Percentiles rank a stretch among this genome's conserved stretches.
Conservation (phyloP, 1,140 invertebrate genomes). For the Littorina saxatilis region DNA sequence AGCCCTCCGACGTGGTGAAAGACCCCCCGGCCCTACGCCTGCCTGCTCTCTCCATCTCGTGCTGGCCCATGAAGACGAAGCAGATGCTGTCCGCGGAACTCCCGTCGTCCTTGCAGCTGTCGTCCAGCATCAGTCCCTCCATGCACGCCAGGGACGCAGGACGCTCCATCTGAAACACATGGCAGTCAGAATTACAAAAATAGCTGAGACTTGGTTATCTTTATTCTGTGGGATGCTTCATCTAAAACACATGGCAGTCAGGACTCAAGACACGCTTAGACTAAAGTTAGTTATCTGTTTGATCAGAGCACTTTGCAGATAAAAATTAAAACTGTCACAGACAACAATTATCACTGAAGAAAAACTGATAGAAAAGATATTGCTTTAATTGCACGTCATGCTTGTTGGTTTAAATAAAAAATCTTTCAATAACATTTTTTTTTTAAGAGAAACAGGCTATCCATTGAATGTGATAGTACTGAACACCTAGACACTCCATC, state of each 20-base stretch:
- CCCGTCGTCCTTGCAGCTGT: neutral
- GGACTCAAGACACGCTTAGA: no score
- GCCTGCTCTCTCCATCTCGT: neutral
- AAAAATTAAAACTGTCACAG: no score
- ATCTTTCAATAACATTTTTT: no score
- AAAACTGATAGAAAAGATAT: no score
- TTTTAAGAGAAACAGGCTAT: no score
- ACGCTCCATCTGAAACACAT: slow-evolving; percentile 27
- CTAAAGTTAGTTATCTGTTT: no score
- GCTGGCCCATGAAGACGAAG: slow-evolving; percentile 42
- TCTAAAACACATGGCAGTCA: neutral
- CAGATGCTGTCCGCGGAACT: slow-evolving; percentile 66
- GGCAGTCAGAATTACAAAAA: neutral
- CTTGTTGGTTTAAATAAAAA: no score
- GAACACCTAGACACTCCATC: no score
- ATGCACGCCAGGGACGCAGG: slow-evolving; percentile 18
- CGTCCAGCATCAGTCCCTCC: slow-evolving; percentile 17
- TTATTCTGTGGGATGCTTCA: neutral
- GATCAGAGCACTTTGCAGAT: no score
- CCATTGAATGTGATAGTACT: no score
- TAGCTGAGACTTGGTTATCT: neutral
- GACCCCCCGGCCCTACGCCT: slow-evolving; percentile 10
- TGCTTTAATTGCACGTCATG: no score
- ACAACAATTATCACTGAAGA: no score
- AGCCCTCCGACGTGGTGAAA: slow-evolving; percentile 30